These are phyloP conservation scores for Pipra filicauda DNA, from an alignment of 2,113 vertebrate species.

Conservation along the genomic window DNA sequence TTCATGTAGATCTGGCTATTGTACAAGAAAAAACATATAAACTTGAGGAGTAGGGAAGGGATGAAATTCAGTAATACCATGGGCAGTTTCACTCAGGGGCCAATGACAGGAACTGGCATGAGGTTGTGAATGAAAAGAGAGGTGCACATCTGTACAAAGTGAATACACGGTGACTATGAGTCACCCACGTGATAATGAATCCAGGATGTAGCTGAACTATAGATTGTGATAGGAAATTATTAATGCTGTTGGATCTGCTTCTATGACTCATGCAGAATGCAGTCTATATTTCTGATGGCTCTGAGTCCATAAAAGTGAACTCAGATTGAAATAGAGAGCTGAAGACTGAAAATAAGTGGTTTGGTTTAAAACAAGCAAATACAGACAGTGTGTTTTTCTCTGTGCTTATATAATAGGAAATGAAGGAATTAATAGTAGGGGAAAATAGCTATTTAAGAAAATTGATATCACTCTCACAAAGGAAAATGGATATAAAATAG, in stretches of 20 bases:
- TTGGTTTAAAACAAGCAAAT: neutral
- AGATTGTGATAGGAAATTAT: conserved; percentile 21
- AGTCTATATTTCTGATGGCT: neutral
- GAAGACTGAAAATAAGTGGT: neutral
- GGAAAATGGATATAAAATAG: neutral
- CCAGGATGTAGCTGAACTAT: neutral
- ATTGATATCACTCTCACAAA: neutral
- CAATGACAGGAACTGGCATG: neutral
- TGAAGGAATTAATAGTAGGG: neutral
- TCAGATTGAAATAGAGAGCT: neutral
- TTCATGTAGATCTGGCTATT: neutral
- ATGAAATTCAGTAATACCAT: neutral
- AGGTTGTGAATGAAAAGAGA: neutral
- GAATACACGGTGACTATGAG: neutral
- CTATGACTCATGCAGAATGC: neutral
- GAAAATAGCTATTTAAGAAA: neutral
- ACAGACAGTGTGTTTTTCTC: neutral
- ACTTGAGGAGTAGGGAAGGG: neutral
- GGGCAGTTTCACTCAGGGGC: neutral
- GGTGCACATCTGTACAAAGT: neutral
- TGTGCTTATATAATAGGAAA: neutral
- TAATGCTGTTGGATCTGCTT: neutral
- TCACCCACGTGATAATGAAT: neutral
- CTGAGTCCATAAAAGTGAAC: neutral
- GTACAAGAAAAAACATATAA: neutral